These are phyloP conservation scores for Melieria omissa DNA, from an alignment of 2,888 invertebrate species.

Conservation along the genomic window DNA sequence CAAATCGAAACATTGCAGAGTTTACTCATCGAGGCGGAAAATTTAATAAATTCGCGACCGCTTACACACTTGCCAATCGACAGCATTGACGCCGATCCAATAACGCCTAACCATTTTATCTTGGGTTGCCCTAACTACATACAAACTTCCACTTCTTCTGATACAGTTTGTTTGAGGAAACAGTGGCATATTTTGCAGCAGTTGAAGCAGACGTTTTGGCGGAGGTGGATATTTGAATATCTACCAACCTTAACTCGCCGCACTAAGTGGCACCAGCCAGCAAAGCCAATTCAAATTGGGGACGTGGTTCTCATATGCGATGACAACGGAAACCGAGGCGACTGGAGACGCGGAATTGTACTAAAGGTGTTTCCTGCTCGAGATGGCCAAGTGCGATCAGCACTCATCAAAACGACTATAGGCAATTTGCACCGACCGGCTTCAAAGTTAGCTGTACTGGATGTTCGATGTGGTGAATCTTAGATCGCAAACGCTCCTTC, in stretches of 20 bases:
- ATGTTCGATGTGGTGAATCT: slow-evolving; percentile 13
- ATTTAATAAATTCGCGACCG: slow-evolving; percentile 38
- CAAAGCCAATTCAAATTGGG: background rate
- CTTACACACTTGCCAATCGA: slow-evolving; percentile 39
- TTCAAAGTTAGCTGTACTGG: background rate
- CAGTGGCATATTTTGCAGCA: slow-evolving; percentile 42
- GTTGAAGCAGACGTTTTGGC: slow-evolving; percentile 32
- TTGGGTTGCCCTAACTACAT: slow-evolving; percentile 37
- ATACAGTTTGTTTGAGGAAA: slow-evolving; percentile 29
- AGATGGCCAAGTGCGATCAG: slow-evolving; percentile 12
- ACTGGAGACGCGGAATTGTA: slow-evolving; percentile 13
- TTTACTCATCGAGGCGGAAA: slow-evolving; percentile 40
- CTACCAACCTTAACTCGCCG: slow-evolving; percentile 12
- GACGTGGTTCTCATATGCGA: slow-evolving; percentile 12
- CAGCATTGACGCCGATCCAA: slow-evolving; percentile 24
- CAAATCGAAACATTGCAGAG: slow-evolving; percentile 38
- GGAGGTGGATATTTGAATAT: no score
- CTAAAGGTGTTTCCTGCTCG: background rate
- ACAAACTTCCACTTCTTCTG: slow-evolving; percentile 30
- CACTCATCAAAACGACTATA: background rate
- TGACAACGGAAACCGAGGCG: background rate
- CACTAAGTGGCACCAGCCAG: slow-evolving; percentile 11
- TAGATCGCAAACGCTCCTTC: background rate
- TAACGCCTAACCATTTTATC: slow-evolving; percentile 39
- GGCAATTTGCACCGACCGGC: background rate